Conservation (phyloP, 2,113 vertebrate species). For the Cottus gobio region DNA sequence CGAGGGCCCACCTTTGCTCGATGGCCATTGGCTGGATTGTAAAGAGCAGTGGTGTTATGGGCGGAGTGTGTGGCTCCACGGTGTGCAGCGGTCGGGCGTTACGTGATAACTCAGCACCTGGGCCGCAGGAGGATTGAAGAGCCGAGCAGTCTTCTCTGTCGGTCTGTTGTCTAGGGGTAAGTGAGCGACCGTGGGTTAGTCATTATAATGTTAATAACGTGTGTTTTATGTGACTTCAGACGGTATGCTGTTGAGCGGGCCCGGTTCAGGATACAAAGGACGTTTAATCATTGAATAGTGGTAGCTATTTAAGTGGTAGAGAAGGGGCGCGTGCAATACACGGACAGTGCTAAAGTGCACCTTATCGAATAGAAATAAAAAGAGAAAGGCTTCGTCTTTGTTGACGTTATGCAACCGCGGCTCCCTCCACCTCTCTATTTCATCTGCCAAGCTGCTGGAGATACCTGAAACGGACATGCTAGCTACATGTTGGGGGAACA, state of each 20-base stretch:
- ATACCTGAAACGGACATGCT: background rate
- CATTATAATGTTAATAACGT: background rate
- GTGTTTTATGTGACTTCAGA: background rate
- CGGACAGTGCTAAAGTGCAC: background rate
- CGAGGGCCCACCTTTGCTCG: conserved; percentile 4
- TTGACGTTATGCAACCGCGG: conserved; percentile 16
- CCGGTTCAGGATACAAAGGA: background rate
- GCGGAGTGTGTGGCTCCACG: conserved; percentile 21
- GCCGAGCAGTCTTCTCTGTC: background rate
- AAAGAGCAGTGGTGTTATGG: conserved; percentile 41
- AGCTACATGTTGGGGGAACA: background rate
- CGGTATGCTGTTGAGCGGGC: background rate
- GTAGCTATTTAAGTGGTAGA: background rate
- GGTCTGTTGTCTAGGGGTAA: conserved; percentile 24
- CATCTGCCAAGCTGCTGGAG: background rate
- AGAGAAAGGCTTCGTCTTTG: rapidly evolving
- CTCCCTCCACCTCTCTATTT: background rate
- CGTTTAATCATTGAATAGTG: rapidly evolving
- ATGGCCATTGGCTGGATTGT: conserved; percentile 53
- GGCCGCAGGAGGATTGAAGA: background rate
- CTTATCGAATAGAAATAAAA: rapidly evolving
- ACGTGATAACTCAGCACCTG: background rate
- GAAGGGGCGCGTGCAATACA: background rate
- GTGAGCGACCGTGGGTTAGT: background rate
- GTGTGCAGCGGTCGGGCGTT: background rate